Base-by-base conservation (phyloP, 1,140 invertebrate genomes). In the Zeugodacus cucurbitae region DNA sequence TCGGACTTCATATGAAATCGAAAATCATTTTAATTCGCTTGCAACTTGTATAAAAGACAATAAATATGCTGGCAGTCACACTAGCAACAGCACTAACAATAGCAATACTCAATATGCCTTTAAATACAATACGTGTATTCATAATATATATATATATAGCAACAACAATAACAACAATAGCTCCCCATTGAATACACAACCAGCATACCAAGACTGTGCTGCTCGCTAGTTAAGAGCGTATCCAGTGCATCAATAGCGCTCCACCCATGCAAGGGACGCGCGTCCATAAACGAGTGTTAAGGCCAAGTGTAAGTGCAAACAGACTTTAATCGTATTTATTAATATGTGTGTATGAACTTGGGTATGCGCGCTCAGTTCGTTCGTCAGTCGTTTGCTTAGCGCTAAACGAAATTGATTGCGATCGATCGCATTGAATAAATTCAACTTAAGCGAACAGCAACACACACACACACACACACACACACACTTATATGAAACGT, bases 351-450 rank as follows among this genome's bases (percentile, higher is more conserved):
- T 41, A 29, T 32, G 70, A 5, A 34, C 17, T 34, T 14, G n/a
- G 26, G n/a, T n/a, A 48, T 11, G 1, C 37, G 67, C 20, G 48
- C 6, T 82, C 34, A 48, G 41, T 74, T 74, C 70, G 74, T 78
- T 34, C 64, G 64, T 74, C 67, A 74, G 67, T 74, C 32, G 67
- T 74, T 74, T 74, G 67, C 67, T 74, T 74, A 74, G 34, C 41
- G 37, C 74, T 48, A 82, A 82, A 44, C 74, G 41, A 82, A 82
- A 82, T 82, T 48, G 74, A 82, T 82, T 82, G 74, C 74, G 41
- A 82, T 82, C 74, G 74, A 82, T 82, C 74, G 74, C 41, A 82
- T 82, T 82, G 74, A 82, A 82, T 82, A 82, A 82, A 82, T 82
- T 82, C 41, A 82, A 82, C 41, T 48, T 82, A 82, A 82, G 20